These are phyloP conservation scores for Ypsolopha scabrella DNA, from an alignment of 2,888 invertebrate genomes.

Conservation along the genomic window DNA sequence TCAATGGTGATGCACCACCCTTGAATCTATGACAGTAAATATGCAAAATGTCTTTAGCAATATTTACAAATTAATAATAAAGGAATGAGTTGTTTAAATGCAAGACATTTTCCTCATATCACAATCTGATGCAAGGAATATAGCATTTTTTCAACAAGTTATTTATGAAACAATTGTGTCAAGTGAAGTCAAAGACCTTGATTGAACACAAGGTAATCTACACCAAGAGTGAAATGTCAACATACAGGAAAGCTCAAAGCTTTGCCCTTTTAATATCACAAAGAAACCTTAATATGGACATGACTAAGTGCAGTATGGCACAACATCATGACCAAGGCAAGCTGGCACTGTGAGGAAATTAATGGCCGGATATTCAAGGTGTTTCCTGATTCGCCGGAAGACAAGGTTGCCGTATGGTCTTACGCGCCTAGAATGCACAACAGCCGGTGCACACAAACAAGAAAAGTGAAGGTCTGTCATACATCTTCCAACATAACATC, in stretches of 20 bases:
- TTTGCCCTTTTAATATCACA: slow-evolving; percentile 6
- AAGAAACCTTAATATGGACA: too few relatives aligned
- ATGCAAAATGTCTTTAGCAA: too few relatives aligned
- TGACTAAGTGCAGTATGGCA: slow-evolving; percentile 25
- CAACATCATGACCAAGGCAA: slow-evolving; percentile 48
- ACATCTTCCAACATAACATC: slow-evolving; percentile 35
- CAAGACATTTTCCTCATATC: too few relatives aligned
- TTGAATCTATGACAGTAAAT: too few relatives aligned
- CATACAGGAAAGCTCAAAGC: slow-evolving; percentile 45
- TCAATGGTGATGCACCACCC: too few relatives aligned
- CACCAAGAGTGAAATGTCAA: slow-evolving; percentile 62
- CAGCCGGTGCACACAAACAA: slow-evolving; percentile 34
- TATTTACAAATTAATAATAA: too few relatives aligned
- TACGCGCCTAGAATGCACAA: slow-evolving; percentile 53
- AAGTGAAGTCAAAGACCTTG: slow-evolving; percentile 42
- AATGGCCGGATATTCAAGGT: slow-evolving; percentile 61
- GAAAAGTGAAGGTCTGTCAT: slow-evolving; percentile 55
- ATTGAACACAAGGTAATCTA: slow-evolving; percentile 49
- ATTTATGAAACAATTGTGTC: too few relatives aligned
- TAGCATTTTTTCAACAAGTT: too few relatives aligned
- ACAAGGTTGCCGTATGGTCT: slow-evolving; percentile 47
- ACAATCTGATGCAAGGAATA: too few relatives aligned
- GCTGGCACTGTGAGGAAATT: slow-evolving; percentile 55
- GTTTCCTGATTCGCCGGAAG: slow-evolving; percentile 69
- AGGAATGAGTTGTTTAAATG: too few relatives aligned